phyloP scores from a whole-genome alignment of 2,113 vertebrate species.

The Miniopterus natalensis region DNA sequence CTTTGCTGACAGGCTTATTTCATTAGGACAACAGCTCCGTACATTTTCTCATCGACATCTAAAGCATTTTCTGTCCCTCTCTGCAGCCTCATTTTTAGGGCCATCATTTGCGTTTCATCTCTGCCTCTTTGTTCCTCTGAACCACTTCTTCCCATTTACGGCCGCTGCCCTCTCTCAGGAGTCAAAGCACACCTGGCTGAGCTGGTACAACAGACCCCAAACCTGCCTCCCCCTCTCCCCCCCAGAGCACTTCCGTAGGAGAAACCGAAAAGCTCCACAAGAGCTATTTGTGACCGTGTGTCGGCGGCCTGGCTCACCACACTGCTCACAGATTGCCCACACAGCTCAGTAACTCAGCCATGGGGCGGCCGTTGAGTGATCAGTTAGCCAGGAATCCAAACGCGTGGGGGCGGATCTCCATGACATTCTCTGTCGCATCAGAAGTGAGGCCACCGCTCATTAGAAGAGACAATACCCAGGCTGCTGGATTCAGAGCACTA shows the following conservation, averaged over 20 bases:
- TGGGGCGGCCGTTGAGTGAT: constrained; percentile 46
- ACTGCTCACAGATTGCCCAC: background rate
- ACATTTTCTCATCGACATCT: background rate
- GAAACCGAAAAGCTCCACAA: constrained; percentile 35
- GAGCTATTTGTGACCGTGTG: constrained; percentile 33
- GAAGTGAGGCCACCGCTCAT: constrained; percentile 71
- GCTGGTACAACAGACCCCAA: background rate
- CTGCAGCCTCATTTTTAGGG: background rate
- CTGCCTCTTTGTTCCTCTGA: background rate
- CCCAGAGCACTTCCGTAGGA: background rate
- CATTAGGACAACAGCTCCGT: background rate
- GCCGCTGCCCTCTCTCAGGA: background rate
- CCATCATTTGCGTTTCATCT: background rate
- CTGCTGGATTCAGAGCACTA: constrained; percentile 65
- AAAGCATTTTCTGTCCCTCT: background rate
- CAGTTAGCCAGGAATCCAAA: constrained; percentile 76
- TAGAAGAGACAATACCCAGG: constrained; percentile 46
- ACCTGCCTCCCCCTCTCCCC: background rate
- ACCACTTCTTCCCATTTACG: background rate
- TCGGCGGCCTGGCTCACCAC: constrained; percentile 30
- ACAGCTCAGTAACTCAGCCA: constrained; percentile 28
- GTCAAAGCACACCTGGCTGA: background rate
- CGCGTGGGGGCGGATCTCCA: background rate
- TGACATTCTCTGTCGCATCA: constrained; percentile 7
- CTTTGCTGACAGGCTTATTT: background rate